phyloP scores from a whole-genome alignment of 2,113 vertebrate genomes.

The Psittacara wagleri region DNA sequence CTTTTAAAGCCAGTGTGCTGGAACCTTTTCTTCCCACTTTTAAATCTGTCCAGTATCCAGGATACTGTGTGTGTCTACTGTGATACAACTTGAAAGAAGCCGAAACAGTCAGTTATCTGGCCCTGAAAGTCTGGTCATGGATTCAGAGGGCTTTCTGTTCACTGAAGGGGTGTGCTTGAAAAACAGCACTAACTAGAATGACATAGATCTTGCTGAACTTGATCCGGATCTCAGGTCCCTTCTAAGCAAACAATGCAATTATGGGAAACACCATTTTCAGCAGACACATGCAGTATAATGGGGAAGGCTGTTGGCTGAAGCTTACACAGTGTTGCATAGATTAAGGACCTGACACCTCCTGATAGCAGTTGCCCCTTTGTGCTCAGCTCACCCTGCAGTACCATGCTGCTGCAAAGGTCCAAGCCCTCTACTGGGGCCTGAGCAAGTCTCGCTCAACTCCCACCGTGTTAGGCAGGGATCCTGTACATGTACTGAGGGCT shows the following conservation, averaged over 20 bases:
- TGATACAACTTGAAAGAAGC: slow-evolving; percentile 76
- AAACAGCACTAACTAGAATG: slow-evolving; percentile 58
- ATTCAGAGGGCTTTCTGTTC: slow-evolving; percentile 68
- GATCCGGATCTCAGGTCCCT: slow-evolving; percentile 51
- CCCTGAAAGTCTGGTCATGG: slow-evolving; percentile 69
- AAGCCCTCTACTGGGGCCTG: neutral
- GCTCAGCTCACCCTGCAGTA: neutral
- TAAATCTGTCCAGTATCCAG: slow-evolving; percentile 74
- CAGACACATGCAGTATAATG: neutral
- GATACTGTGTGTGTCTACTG: slow-evolving; percentile 75
- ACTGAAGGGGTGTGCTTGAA: slow-evolving; percentile 59
- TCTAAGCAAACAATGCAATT: slow-evolving; percentile 58
- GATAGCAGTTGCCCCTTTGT: slow-evolving; percentile 10
- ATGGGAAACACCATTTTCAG: slow-evolving; percentile 13
- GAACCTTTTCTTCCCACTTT: slow-evolving; percentile 69
- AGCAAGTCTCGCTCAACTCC: neutral
- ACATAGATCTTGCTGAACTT: slow-evolving; percentile 65
- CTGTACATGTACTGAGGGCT: accelerated
- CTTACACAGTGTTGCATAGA: neutral
- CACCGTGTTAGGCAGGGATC: neutral
- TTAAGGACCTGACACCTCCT: slow-evolving; percentile 22
- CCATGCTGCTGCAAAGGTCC: neutral
- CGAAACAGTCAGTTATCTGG: slow-evolving; percentile 73
- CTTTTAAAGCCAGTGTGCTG: slow-evolving; percentile 74
- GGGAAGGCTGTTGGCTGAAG: slow-evolving; percentile 17